A percentile compares a stretch with the other conserved stretches of the same genome.
Evolutionary conservation across 2,888 invertebrate genomes (phyloP).

Genomic region (Epirrita christyi): DNA sequence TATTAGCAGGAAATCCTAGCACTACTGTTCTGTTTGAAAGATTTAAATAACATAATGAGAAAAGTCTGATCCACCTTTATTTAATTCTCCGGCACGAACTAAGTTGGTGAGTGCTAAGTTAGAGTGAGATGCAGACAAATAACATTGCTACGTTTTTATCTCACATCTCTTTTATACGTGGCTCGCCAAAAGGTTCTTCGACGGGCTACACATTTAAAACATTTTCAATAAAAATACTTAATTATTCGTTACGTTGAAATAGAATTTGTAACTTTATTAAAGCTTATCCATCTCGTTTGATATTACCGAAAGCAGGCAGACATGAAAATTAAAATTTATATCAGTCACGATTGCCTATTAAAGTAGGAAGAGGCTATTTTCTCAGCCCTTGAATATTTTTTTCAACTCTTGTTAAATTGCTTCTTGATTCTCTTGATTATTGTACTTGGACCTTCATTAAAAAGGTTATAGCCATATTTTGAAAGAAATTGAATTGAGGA

Average conservation of each 20-base stretch:
- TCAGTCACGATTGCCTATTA: constrained; percentile 40
- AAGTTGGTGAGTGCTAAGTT: constrained; percentile 50
- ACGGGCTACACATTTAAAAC: background rate
- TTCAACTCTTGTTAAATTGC: constrained; percentile 51
- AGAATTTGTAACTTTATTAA: constrained; percentile 7
- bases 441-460: background rate
- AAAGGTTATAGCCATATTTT: background rate
- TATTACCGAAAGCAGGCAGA: constrained; percentile 39
- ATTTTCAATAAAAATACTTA: constrained; percentile 3
- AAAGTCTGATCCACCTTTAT: constrained; percentile 5
- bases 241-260: background rate
- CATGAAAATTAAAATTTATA: constrained; percentile 49
- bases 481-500: too few relatives aligned
- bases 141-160: constrained; percentile 48
- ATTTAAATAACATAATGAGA: too few relatives aligned
- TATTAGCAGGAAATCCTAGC: too few relatives aligned
- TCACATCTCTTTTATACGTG: constrained; percentile 34
- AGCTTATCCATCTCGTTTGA: constrained; percentile 32
- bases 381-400: constrained; percentile 31
- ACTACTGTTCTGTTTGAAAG: too few relatives aligned
- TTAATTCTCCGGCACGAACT: constrained; percentile 18
- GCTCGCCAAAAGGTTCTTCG: constrained; percentile 15
- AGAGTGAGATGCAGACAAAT: constrained; percentile 50
- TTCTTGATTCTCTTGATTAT: constrained; percentile 7
- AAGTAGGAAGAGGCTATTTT: constrained; percentile 27